A percentile compares a stretch with the other conserved stretches of the same genome.
phyloP scores from a whole-genome alignment of 2,113 vertebrate species.

The Tylochromis polylepis region DNA sequence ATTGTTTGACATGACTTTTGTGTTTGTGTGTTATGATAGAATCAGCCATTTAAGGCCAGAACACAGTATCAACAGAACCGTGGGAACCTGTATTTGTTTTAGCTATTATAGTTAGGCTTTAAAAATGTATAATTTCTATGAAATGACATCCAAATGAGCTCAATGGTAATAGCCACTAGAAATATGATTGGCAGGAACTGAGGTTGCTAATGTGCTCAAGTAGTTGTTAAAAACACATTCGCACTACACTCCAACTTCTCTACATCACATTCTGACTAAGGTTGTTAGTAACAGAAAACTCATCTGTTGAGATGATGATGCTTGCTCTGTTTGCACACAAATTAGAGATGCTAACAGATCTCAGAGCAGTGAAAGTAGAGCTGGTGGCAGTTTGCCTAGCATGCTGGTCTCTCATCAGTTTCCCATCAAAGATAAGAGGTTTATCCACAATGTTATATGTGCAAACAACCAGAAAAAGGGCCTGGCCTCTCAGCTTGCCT shows the following conservation, averaged over 20 bases:
- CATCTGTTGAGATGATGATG: not conserved
- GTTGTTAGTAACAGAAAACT: not conserved
- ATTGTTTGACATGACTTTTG: conserved; percentile 92
- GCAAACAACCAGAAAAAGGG: not conserved
- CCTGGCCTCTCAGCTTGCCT: not conserved
- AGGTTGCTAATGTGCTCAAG: not conserved
- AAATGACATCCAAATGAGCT: not conserved
- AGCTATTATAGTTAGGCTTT: not conserved
- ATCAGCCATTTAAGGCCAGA: not conserved
- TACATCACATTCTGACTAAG: not conserved
- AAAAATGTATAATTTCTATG: not conserved
- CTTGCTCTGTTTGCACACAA: not conserved
- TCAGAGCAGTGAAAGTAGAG: not conserved
- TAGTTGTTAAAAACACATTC: not conserved
- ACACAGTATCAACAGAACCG: not conserved
- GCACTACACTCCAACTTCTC: not conserved
- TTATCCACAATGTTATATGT: not conserved
- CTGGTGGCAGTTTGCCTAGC: not conserved
- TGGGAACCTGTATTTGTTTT: not conserved
- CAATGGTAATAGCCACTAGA: not conserved
- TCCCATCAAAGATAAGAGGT: not conserved
- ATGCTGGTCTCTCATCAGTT: not conserved
- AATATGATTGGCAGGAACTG: not conserved
- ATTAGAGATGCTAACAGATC: not conserved
- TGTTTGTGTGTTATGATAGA: conserved; percentile 20